Evolutionary conservation across 2,888 invertebrate species (phyloP), one percentile per base, ranked within the genome.

Genomic region (Resseliella maxima): DNA sequence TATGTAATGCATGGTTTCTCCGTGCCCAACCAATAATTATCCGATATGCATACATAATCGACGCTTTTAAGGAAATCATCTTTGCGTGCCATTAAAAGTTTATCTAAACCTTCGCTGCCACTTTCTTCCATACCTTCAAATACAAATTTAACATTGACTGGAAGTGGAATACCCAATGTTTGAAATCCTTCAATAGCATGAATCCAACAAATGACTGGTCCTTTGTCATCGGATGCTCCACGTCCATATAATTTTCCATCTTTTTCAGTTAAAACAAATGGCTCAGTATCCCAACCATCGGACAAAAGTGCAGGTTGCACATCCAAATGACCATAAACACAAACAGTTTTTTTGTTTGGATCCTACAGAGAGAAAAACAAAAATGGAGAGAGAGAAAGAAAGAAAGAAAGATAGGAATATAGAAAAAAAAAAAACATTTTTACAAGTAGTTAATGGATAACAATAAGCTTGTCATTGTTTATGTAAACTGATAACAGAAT

Each of bases 41-140:
- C 99, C 35, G 98, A 98, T 90, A 99, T 99, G 90, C 99, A 99
- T 24, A 98, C 97, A 92, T 94, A 99, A 91, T 99, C 98, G 0
- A 97, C 95, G 89, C 94, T 93, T 86, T 94, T 92, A 50, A 99
- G 93, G 91, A 98, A 98, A 88, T 96, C 94, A 36, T 90, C 88
- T 89, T 95, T 95, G 88, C 93, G 92, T 0, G 93, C 90, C 88
- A 92, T 92, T 0, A 99, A 92, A 15, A 98, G 92, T 0, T 95
- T 96, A 90, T 98, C 98, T 36, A 99, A 92, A n/a, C 99, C 99
- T 90, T 96, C 96, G 87, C 98, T 99, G 8, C 99, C 99, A 87
- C 96, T 96, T 91, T 99, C 99, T 91, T 99, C 99, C 99, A 99
- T 99, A 86, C 98, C 98, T 92, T 99, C 99, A 90, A 99, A 96